Base-by-base conservation (phyloP, 2,797 vertebrate species). In the Fistularia tabacaria region DNA sequence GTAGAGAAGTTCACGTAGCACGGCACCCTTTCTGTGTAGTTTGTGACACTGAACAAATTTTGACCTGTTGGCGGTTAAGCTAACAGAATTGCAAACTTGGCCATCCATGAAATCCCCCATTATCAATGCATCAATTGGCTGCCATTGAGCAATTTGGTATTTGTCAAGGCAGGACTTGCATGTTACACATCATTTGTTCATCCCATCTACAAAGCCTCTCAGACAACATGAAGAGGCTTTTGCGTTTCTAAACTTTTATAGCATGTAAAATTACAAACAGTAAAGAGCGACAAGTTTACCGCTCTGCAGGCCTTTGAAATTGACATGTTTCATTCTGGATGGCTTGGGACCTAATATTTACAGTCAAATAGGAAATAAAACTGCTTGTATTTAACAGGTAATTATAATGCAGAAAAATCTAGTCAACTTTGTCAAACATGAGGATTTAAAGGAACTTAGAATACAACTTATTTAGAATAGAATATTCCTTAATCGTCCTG, bases 121-220 rank as follows among this genome's bases (percentile, higher is more conserved):
- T 51, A 72, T 7, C 0, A 71, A 68, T 36, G 62, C 15, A 38
- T 9, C 43, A 42, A 39, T 36, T 54, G 41, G 14, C 59, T 62
- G 69, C 62, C 47, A 60, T 40, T 14, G 10, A 52, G 52, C 51
- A 44, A 37, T 49, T 40, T 58, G 58, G 41, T 10, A 9, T 68
- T 73, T 52, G 45, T 62, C 63, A 71, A 46, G 36, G 57, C 43
- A 57, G n/a, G 42, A 54, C 53, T 66, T 62, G 49, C 15, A 41
- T 72, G 68, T 74, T 76, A 66, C 55, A 64, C 54, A 63, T n/a
- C 52, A 40, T 15, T 60, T 62, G 62, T 73, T 64, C 7, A 49
- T 54, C 66, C 66, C 51, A 60, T 65, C 54, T 59, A 66, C 59
- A 78, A 79, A 59, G 56, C 71, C 61, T 81, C 74, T 67, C 64